Evolutionary conservation across 2,113 vertebrate genomes (phyloP), one percentile per base, ranked within the genome.

Genomic region (Anguilla rostrata): DNA sequence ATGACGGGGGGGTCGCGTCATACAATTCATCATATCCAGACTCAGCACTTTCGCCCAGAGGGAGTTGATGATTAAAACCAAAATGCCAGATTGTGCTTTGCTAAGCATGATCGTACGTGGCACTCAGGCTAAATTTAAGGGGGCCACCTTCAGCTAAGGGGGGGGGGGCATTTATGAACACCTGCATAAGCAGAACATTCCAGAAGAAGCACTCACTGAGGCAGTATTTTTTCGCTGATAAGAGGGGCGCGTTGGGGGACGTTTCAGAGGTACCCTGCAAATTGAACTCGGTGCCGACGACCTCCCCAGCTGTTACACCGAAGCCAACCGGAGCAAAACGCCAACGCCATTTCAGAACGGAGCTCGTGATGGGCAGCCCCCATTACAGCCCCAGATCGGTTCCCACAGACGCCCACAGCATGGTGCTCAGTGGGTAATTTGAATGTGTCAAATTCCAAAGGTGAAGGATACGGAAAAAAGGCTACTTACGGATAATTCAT

Each of bases 11-110:
- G 43, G 79, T 9, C 39, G 53, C 29, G 93, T 88, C 83, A 88
- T 92, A 90, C 91, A 93, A 94, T 94, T 93, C 93, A 93, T 94
- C 91, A 92, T 88, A 91, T 93, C 93, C 92, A 92, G 91, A 91
- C 88, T 83, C 49, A 85, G 90, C 91, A 89, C 90, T 86, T 87
- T 81, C 3, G 80, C 86, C 91, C 88, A 75, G 85, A 87, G 90
- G 90, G 90, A 92, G 85, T 87, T 83, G 87, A 88, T 90, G 91
- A 92, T 93, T 92, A 92, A 91, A 90, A 90, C 88, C 88, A 90
- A 92, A 92, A 92, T 91, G 91, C 86, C 90, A 92, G 89, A 93
- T 91, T 87, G 91, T 92, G 92, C 92, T 89, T 91, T 87, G 85
- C 90, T 93, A 91, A 92, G 92, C 91, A 90, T 90, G 92, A 92